phyloP scores from a whole-genome alignment of 2,113 vertebrate species.

The Mobula hypostoma region DNA sequence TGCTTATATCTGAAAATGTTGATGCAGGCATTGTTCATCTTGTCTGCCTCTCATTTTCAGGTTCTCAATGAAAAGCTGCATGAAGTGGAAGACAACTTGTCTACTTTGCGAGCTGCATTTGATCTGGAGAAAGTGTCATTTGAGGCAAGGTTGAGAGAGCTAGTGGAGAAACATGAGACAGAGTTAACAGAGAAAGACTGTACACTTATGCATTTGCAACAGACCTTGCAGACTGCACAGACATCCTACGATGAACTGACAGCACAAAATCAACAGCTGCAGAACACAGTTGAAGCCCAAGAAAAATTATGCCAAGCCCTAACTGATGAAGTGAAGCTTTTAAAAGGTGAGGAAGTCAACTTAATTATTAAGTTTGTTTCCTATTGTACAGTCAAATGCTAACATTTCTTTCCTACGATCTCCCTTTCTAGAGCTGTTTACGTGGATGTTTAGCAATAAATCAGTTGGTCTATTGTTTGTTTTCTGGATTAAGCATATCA shows the following conservation, averaged over 20 bases:
- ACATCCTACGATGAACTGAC: slow-evolving; percentile 1
- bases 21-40: background rate
- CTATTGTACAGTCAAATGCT: background rate
- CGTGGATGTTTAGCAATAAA: background rate
- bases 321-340: slow-evolving; percentile 45
- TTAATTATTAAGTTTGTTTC: background rate
- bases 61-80: slow-evolving; percentile 67
- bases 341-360: slow-evolving; percentile 11
- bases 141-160: slow-evolving; percentile 46
- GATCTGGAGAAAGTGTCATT: slow-evolving; percentile 55
- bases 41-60: slow-evolving; percentile 51
- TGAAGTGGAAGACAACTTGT: slow-evolving; percentile 67
- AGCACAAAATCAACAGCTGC: background rate
- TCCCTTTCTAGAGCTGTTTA: background rate
- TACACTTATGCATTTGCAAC: background rate
- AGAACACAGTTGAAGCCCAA: background rate
- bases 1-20: background rate
- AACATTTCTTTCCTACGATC: background rate
- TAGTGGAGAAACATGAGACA: background rate
- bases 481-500: background rate
- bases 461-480: background rate
- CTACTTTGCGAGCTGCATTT: slow-evolving; percentile 48
- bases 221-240: background rate
- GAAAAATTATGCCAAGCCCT: background rate
- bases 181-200: background rate